Percentiles rank a stretch among this genome's conserved stretches.
These are phyloP conservation scores for Thripadectes ignobilis DNA, from an alignment of 2,797 vertebrate genomes.

Conservation along the genomic window DNA sequence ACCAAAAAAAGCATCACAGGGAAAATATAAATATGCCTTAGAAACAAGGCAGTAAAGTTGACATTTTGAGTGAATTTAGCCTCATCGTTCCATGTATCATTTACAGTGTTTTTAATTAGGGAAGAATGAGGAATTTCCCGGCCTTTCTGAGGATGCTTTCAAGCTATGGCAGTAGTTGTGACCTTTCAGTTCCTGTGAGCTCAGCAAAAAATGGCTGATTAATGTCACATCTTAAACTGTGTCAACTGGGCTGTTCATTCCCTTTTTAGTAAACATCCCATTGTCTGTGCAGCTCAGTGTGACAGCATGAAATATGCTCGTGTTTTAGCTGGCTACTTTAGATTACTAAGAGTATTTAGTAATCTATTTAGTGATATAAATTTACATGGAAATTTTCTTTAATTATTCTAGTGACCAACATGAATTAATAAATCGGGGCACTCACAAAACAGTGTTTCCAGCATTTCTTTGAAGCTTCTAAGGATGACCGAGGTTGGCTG, in stretches of 20 bases:
- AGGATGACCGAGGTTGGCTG: background rate
- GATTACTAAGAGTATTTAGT: background rate
- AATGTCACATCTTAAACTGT: conserved; percentile 43
- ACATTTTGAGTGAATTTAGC: background rate
- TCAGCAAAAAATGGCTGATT: conserved; percentile 61
- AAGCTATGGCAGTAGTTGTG: background rate
- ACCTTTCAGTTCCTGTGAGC: conserved; percentile 55
- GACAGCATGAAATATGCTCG: background rate
- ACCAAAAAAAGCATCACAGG: background rate
- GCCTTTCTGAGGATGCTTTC: background rate
- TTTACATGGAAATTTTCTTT: background rate
- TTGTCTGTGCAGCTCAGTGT: conserved; percentile 12
- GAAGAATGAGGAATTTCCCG: conserved; percentile 34
- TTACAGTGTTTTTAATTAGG: conserved; percentile 42
- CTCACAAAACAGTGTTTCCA: background rate
- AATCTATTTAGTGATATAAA: background rate
- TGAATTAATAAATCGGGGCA: background rate
- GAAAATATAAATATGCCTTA: background rate
- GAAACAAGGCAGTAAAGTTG: background rate
- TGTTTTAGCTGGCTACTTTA: background rate
- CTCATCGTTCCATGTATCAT: background rate
- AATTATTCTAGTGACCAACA: background rate
- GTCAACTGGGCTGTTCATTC: conserved; percentile 14
- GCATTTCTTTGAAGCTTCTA: background rate
- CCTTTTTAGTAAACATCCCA: background rate